These are phyloP conservation scores for Pristionchus exspectatus DNA, from an alignment of 2,888 invertebrate species.

Conservation along the genomic window DNA sequence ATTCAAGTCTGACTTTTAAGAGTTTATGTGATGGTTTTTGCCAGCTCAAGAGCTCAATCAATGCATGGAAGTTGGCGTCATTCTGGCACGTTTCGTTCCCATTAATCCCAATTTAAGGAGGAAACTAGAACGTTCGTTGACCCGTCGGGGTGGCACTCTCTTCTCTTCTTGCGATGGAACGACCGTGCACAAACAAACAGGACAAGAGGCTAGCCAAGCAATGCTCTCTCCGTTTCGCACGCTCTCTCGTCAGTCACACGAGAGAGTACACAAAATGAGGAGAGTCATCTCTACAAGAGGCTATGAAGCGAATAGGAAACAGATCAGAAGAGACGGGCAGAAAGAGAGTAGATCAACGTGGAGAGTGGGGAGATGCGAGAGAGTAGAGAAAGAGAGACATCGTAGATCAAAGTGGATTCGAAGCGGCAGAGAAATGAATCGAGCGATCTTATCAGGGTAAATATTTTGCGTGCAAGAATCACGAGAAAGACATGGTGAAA, in stretches of 20 bases:
- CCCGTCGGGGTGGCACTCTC: background rate
- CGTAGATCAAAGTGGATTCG: background rate
- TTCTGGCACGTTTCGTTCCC: background rate
- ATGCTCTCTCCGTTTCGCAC: no score
- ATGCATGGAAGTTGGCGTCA: background rate
- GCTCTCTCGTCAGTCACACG: no score
- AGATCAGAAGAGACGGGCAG: background rate
- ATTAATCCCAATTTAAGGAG: background rate
- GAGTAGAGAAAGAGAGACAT: background rate
- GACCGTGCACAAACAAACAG: background rate
- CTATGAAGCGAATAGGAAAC: background rate
- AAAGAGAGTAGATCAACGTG: background rate
- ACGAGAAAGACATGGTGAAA: background rate
- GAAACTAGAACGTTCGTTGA: slow-evolving; percentile 7
- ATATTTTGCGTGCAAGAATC: slow-evolving; percentile 12
- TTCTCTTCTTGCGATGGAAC: slow-evolving; percentile 19
- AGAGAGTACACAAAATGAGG: background rate
- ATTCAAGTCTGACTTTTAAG: no score
- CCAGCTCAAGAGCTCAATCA: no score
- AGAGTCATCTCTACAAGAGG: background rate
- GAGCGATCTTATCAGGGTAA: slow-evolving; percentile 39
- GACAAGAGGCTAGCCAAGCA: background rate
- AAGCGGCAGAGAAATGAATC: background rate
- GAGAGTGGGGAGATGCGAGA: background rate
- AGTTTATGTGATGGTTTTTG: background rate